Evolutionary conservation across 2,797 vertebrate species (phyloP), one percentile per base, ranked within the genome.

Genomic region (Micromesistius poutassou): DNA sequence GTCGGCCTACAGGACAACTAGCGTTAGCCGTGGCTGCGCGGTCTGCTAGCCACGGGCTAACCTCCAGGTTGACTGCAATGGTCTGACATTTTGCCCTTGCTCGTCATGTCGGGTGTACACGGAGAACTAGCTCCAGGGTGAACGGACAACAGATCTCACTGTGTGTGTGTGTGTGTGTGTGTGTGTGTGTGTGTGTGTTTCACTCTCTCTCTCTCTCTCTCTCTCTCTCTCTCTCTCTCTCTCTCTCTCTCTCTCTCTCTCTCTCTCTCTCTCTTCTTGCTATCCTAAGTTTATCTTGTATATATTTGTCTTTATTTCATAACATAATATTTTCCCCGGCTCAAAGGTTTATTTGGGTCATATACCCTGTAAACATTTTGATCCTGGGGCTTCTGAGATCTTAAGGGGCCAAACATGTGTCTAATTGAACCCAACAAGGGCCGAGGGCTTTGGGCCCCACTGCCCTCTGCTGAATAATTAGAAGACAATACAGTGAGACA

Each of bases 371-470:
- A 76, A 46, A 62, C 22, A 82, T 85, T 76, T 81, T 35, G 33
- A 76, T 78, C 79, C 76, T 74, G 8, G 35, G 40, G 78, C 77
- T 73, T 77, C 13, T 13, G 1, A 62, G 33, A 73, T 85, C 76
- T 75, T 79, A 16, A 84, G 25, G 77, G 85, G 76, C 38, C 68
- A 77, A 78, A 82, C 73, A 77, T 84, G 77, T 82, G 79, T 88
- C 87, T 84, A 80, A 88, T 74, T 85, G 66, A 78, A 87, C 84
- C 78, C 62, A 84, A 80, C 83, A 79, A 25, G 79, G 81, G 77
- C 83, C 77, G 81, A 71, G 71, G 80, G 86, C 83, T 71, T 77
- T 55, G 68, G 75, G 84, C 82, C 79, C 77, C 77, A 73, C 73
- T 76, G 80, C 75, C 78, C 80, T 10, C 36, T 78, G 80, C 66